Percentiles rank a stretch among this genome's conserved stretches.
Evolutionary conservation across 2,888 invertebrate genomes (phyloP).

Genomic region (Drosophila picticornis): DNA sequence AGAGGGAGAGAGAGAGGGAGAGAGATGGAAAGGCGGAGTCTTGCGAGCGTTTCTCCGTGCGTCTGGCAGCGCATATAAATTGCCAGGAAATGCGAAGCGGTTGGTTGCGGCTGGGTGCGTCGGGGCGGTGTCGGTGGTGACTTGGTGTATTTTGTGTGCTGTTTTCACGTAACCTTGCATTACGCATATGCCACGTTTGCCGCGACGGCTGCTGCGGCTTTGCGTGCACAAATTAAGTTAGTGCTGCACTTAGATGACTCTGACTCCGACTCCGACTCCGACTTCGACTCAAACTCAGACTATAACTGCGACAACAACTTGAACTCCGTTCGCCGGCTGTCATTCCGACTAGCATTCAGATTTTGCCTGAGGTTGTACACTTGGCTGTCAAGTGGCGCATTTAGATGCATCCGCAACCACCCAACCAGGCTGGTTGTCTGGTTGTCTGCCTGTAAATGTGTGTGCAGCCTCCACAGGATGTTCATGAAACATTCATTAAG

Average conservation of each 20-base stretch:
- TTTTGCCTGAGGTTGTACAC: slow-evolving; percentile 19
- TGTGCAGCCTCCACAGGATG: slow-evolving; percentile 55
- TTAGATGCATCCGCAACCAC: slow-evolving; percentile 38
- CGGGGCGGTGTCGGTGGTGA: slow-evolving; percentile 3
- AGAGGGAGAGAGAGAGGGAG: background rate
- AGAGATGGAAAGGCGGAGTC: background rate
- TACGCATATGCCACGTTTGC: slow-evolving; percentile 69
- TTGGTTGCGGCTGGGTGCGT: background rate
- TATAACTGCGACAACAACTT: slow-evolving; percentile 3
- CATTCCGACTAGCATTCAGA: slow-evolving; percentile 1
- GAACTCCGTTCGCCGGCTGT: slow-evolving; percentile 3
- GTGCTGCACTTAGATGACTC: slow-evolving; percentile 65
- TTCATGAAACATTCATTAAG: slow-evolving; percentile 84
- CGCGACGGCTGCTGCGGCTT: slow-evolving; percentile 55
- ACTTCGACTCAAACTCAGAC: background rate
- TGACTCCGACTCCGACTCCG: background rate
- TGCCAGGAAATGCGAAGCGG: slow-evolving; percentile 28
- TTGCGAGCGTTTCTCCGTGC: slow-evolving; percentile 2
- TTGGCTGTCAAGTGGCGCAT: slow-evolving; percentile 47
- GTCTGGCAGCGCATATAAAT: slow-evolving; percentile 40
- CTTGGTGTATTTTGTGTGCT: slow-evolving; percentile 25
- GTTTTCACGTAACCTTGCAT: slow-evolving; percentile 46
- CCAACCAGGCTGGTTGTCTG: slow-evolving; percentile 1
- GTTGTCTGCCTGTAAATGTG: slow-evolving; percentile 1
- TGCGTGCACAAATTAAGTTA: slow-evolving; percentile 74